Base-by-base conservation (phyloP, 2,113 vertebrate genomes). In the Rhagologus leucostigma region DNA sequence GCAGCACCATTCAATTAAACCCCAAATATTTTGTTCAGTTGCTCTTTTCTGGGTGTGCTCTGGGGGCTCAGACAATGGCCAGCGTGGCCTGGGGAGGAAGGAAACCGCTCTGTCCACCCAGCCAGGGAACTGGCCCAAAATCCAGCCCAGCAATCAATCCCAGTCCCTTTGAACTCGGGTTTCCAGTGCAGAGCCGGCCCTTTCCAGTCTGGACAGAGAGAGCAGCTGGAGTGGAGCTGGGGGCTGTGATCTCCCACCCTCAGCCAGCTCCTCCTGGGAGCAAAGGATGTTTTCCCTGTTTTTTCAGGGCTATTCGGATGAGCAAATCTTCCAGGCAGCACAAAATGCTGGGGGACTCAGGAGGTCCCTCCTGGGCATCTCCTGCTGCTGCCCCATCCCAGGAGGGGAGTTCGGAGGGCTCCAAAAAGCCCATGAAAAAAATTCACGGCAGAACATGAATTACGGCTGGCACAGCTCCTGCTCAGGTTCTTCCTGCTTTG, bases 41-140 rank as follows among this genome's bases (percentile, higher is more conserved):
- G 92, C 47, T 91, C 79, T 95, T 96, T 96, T 74, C 44, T 75
- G 87, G 70, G 2, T 67, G 80, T 84, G 71, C 87, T 90, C 14
- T 65, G 50, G 87, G 91, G 87, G 90, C 93, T 88, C 71, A 80
- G 82, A 95, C 92, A 93, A 96, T 96, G 92, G 90, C 71, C 18
- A 83, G 71, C 30, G 3, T 2, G 26, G 84, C 82, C 29, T 74
- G 88, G 44, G 63, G 85, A 97, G 96, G 95, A 97, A 96, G 95
- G 93, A 96, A 96, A 80, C 79, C 4, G 1, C 37, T 85, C 78
- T 93, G 95, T 89, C 94, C 91, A 94, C 94, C 93, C 94, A 94
- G 74, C 53, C 75, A 89, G 74, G 63, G 93, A 89, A 76, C 46
- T 3, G 0, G 93, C 91, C 94, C 89, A 70, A 89, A 96, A 53